phyloP scores from a whole-genome alignment of 1,140 invertebrate genomes.

The Lepidurus arcticus region DNA sequence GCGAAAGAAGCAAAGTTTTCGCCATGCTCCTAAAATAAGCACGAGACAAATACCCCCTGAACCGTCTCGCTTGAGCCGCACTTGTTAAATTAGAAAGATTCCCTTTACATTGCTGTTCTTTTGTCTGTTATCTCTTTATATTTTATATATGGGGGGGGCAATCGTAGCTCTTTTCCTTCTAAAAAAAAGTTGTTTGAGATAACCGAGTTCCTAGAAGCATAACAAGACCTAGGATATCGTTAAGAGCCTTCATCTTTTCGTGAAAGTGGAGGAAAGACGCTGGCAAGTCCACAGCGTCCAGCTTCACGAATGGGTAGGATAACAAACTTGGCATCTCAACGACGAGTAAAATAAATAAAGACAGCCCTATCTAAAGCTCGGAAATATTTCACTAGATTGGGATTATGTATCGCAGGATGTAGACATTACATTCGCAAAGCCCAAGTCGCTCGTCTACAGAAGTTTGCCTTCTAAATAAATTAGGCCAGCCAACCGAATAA shows the following conservation, averaged over 20 bases:
- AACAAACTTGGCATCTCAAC: not conserved
- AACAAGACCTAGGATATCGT: slow-evolving; percentile 6
- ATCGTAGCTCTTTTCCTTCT: no score
- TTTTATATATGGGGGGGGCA: no score
- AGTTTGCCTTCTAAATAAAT: slow-evolving; percentile 16
- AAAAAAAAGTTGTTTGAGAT: not conserved
- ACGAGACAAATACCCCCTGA: not conserved
- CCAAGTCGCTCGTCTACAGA: not conserved
- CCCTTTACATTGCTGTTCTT: not conserved
- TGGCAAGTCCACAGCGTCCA: not conserved
- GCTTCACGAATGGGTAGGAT: not conserved
- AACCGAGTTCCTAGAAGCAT: not conserved
- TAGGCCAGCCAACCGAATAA: not conserved
- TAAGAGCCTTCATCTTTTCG: slow-evolving; percentile 3
- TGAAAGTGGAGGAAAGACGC: not conserved
- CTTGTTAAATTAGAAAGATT: slow-evolving; percentile 16
- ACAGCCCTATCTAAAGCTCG: not conserved
- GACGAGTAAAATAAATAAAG: slow-evolving; percentile 19
- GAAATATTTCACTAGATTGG: slow-evolving; percentile 4
- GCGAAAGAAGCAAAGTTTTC: slow-evolving; percentile 2
- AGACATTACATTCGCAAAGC: slow-evolving; percentile 10
- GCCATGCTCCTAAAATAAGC: not conserved
- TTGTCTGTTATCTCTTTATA: not conserved
- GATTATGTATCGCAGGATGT: not conserved
- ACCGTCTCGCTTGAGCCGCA: not conserved